Base-by-base conservation (phyloP, 2,797 vertebrate species). In the Halcyon chelicuti region DNA sequence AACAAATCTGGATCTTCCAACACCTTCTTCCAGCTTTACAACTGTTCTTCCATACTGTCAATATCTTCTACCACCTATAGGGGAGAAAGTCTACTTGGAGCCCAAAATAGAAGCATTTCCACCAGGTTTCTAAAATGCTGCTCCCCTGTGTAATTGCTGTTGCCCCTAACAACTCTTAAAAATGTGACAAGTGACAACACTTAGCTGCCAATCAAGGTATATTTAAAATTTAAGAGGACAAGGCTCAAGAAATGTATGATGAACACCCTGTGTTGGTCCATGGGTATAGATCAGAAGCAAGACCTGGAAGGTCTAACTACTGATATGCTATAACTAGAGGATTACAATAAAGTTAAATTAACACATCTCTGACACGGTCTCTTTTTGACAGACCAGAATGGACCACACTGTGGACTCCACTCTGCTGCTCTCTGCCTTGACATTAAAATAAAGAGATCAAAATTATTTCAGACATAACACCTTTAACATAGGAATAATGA, bases 1-100 rank as follows among this genome's bases (percentile, higher is more conserved):
- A 95, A 80, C 63, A 94, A 93, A 94, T 94, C 67, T 73, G 80
- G 28, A 71, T 90, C 70, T 94, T 94, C 77, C 83, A 94, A 84
- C 47, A 76, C 60, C 62, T 91, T 80, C 40, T 78, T 95, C 52
- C 22, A 67, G 66, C 21, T 93, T 93, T 90, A 78, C 55, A 67
- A 91, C 71, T 85, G 88, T 78, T 88, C 44, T 71, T 84, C 77
- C 44, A 29, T 54, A 25, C 29, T 94, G 77, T n/a, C 82, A 86
- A 67, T 14, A 25, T 85, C 8, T 7, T 85, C 61, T 94, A 63
- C 40, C 19, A 90, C 31, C 55, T 63, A 58, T 40, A 77, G 49
- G 7, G 35, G 21, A 79, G 60, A 79, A 90, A 80, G 29, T 76
- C 57, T 93, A 74, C 67, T 86, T 51, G 31, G 33, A 74, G 21